These are phyloP conservation scores for Erynnis tages DNA, from an alignment of 2,888 invertebrate species.

Conservation along the genomic window DNA sequence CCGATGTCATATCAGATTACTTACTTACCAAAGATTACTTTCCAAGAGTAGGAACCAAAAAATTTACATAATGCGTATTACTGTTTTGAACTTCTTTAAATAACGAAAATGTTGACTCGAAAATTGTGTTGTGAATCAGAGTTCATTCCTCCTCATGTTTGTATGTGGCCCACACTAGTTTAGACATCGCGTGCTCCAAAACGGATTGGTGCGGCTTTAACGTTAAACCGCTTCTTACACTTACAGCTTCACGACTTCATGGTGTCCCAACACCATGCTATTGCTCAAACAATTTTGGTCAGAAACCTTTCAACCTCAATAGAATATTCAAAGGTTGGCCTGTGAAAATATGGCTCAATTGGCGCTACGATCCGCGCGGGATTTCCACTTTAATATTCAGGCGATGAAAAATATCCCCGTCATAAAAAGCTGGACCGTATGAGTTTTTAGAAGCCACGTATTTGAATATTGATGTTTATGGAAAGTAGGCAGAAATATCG, in stretches of 20 bases:
- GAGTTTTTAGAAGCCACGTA: constrained; percentile 65
- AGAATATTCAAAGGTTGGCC: constrained; percentile 71
- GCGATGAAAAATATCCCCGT: constrained; percentile 71
- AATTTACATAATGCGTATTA: no score
- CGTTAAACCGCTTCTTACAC: not conserved
- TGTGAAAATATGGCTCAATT: constrained; percentile 73
- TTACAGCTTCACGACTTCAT: constrained; percentile 1
- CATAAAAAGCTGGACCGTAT: constrained; percentile 72
- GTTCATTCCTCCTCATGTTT: not conserved
- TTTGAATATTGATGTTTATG: constrained; percentile 77
- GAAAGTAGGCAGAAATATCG: constrained; percentile 44
- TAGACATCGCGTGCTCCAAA: not conserved
- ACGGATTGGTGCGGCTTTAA: not conserved
- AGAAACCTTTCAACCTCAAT: constrained; percentile 62
- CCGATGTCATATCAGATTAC: no score
- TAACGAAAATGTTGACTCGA: not conserved
- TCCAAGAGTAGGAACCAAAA: no score
- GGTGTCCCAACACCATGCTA: constrained; percentile 23
- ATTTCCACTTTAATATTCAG: constrained; percentile 72
- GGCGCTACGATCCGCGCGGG: constrained; percentile 59
- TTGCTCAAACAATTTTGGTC: constrained; percentile 50
- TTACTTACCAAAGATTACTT: no score
- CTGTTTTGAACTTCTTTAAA: no score
- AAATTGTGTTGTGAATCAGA: not conserved
- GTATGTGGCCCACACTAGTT: not conserved